Percentiles rank a stretch among this genome's conserved stretches.
phyloP scores from a whole-genome alignment of 2,797 vertebrate genomes.

The Spheniscus humboldti region DNA sequence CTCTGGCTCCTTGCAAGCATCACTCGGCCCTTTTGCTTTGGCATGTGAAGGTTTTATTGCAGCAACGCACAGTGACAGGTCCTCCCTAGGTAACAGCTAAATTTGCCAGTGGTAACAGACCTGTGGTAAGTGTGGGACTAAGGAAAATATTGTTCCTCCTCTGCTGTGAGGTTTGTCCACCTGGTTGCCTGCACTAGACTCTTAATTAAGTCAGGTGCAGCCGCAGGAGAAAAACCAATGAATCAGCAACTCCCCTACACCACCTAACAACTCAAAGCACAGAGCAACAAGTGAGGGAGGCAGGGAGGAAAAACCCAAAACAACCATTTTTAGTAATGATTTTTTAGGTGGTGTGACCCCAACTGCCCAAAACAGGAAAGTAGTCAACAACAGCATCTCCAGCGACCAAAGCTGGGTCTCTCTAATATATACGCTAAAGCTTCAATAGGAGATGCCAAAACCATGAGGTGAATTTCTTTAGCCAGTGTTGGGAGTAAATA shows the following conservation, averaged over 20 bases:
- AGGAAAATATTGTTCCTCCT: background rate
- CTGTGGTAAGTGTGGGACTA: background rate
- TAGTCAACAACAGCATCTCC: background rate
- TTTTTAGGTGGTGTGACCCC: background rate
- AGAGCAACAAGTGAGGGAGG: background rate
- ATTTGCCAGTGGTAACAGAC: background rate
- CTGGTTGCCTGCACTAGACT: background rate
- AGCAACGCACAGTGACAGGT: background rate
- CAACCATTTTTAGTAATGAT: background rate
- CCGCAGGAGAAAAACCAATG: background rate
- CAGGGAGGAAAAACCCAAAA: background rate
- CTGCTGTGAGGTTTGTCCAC: background rate
- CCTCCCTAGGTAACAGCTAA: background rate
- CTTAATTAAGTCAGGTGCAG: conserved; percentile 20
- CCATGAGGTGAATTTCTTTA: background rate
- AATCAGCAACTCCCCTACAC: background rate
- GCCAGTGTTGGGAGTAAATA: background rate
- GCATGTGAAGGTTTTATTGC: background rate
- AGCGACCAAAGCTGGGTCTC: background rate
- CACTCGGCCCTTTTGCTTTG: background rate
- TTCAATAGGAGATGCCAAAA: background rate
- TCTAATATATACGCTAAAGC: background rate
- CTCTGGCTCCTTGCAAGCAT: background rate
- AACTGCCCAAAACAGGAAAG: background rate
- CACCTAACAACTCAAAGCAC: background rate